These are phyloP conservation scores for Crypturellus tataupa DNA, from an alignment of 2,797 vertebrate genomes.

Conservation along the genomic window DNA sequence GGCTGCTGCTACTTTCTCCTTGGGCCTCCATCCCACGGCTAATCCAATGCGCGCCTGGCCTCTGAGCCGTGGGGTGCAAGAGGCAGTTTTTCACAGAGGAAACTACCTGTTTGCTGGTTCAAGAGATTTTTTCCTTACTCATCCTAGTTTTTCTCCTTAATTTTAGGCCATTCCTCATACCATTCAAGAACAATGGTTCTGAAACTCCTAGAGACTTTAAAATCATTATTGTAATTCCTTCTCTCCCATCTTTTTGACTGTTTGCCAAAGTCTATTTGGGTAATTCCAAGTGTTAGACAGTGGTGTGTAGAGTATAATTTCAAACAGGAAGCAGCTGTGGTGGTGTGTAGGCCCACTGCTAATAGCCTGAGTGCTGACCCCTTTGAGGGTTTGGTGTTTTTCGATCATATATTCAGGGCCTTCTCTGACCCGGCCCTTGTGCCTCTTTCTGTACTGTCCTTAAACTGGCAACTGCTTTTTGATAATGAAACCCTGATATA, in stretches of 20 bases:
- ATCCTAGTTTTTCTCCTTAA: neutral
- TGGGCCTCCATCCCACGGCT: neutral
- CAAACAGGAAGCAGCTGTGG: neutral
- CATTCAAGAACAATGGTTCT: neutral
- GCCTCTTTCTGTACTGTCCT: neutral
- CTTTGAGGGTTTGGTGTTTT: neutral
- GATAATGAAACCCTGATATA: conserved; percentile 4
- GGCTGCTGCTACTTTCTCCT: neutral
- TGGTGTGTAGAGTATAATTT: neutral
- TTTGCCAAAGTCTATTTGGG: neutral
- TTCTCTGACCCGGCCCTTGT: neutral
- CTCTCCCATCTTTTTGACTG: neutral
- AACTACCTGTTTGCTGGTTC: neutral
- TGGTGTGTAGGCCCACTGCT: neutral
- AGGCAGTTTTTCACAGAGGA: neutral
- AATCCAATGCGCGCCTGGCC: too few species aligned
- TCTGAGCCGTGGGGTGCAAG: neutral
- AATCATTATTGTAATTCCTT: neutral
- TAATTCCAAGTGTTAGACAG: neutral
- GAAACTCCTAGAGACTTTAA: neutral
- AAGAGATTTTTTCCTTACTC: neutral
- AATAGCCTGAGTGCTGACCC: neutral
- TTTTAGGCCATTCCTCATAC: neutral
- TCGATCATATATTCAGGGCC: neutral
- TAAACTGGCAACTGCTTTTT: neutral